A percentile compares a stretch with the other conserved stretches of the same genome.
These are phyloP conservation scores for Dromiciops gliroides DNA, from an alignment of 2,113 vertebrate species.

Conservation along the genomic window DNA sequence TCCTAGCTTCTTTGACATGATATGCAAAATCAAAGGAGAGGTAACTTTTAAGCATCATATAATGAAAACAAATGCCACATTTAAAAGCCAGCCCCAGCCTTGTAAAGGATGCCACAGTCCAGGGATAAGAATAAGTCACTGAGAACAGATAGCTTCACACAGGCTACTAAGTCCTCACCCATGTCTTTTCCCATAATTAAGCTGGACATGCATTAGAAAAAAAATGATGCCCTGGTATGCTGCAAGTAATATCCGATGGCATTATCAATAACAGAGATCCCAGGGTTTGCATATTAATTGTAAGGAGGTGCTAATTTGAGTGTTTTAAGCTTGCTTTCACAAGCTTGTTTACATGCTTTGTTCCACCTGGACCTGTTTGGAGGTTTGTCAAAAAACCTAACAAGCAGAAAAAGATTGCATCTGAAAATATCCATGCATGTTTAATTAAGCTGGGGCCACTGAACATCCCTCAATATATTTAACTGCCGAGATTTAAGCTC, in stretches of 20 bases:
- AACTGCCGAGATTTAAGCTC: conserved; percentile 89
- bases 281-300: conserved; percentile 90
- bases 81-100: conserved; percentile 65
- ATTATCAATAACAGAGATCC: conserved; percentile 85
- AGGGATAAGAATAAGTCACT: conserved; percentile 66
- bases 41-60: conserved; percentile 62
- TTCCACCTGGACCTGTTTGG: conserved; percentile 98
- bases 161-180: conserved; percentile 74
- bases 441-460: conserved; percentile 95
- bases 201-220: conserved; percentile 79
- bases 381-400: conserved; percentile 95
- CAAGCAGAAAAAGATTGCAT: conserved; percentile 94
- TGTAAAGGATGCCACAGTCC: conserved; percentile 68
- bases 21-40: conserved; percentile 72
- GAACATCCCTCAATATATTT: conserved; percentile 88
- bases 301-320: conserved; percentile 95
- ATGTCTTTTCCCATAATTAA: conserved; percentile 82
- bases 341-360: conserved; percentile 94
- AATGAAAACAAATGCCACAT: conserved; percentile 71
- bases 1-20: conserved; percentile 17
- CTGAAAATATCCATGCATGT: conserved; percentile 95
- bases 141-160: conserved; percentile 70
- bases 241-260: conserved; percentile 81
- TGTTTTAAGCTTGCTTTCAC: conserved; percentile 93
- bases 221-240: conserved; percentile 76